These are phyloP conservation scores for Sesamia inferens DNA, from an alignment of 2,888 invertebrate species.

Conservation along the genomic window DNA sequence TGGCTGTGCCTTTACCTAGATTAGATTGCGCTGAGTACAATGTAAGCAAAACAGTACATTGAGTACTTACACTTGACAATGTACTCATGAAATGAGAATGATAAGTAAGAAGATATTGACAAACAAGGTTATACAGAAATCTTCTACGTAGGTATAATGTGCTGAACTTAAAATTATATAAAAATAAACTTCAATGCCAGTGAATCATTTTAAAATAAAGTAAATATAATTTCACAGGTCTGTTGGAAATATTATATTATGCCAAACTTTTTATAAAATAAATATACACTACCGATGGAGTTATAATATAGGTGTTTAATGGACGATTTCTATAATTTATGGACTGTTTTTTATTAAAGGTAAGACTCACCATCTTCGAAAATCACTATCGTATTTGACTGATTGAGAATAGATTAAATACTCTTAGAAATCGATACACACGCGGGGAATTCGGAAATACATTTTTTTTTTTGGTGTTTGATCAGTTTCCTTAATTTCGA, in stretches of 20 bases:
- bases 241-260: too few relatives aligned
- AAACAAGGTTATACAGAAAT: slow-evolving; percentile 28
- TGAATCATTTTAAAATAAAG: too few relatives aligned
- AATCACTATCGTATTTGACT: neutral
- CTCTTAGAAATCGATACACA: too few relatives aligned
- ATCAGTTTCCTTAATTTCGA: too few relatives aligned
- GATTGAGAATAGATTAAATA: too few relatives aligned
- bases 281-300: neutral
- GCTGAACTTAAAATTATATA: neutral
- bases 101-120: slow-evolving; percentile 40
- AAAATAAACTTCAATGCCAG: neutral
- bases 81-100: slow-evolving; percentile 26
- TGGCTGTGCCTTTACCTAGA: neutral
- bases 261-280: too few relatives aligned
- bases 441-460: too few relatives aligned
- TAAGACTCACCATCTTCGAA: too few relatives aligned
- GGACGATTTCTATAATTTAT: neutral
- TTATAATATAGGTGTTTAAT: neutral
- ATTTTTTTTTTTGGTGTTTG: too few relatives aligned
- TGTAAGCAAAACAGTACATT: slow-evolving; percentile 19
- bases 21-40: slow-evolving; percentile 10
- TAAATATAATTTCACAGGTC: too few relatives aligned
- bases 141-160: neutral
- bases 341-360: too few relatives aligned
- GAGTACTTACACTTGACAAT: slow-evolving; percentile 23